Conservation (phyloP, 1,140 invertebrate genomes). For the Tyrophagus putrescentiae region DNA sequence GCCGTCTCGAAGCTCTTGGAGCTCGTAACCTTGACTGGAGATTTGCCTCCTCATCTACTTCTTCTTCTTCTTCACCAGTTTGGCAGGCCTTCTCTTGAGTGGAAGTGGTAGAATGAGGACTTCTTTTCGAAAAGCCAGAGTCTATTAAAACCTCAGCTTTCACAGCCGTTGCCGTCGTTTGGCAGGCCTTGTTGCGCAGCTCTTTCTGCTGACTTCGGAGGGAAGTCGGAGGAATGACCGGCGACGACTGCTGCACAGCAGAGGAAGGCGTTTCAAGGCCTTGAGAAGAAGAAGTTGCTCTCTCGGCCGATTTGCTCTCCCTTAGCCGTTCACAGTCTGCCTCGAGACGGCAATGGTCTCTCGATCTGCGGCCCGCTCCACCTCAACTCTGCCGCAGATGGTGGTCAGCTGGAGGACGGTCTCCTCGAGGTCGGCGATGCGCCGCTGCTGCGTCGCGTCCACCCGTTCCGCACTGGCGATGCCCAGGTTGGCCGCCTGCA, state of each 20-base stretch:
- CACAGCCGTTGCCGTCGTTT: background rate
- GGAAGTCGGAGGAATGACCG: too few relatives aligned
- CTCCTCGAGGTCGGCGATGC: slow-evolving; percentile 17
- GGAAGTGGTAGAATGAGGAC: too few relatives aligned
- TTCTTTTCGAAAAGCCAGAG: too few relatives aligned
- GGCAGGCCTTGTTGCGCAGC: background rate
- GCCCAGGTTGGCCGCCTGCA: background rate
- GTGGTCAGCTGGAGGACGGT: slow-evolving; percentile 22
- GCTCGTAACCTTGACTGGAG: too few relatives aligned
- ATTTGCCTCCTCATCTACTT: too few relatives aligned
- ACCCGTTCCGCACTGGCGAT: background rate
- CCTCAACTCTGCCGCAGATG: slow-evolving; percentile 23
- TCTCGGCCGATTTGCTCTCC: background rate
- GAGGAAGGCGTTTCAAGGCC: too few relatives aligned
- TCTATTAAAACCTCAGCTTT: too few relatives aligned
- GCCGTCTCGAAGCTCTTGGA: too few relatives aligned
- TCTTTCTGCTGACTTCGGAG: background rate
- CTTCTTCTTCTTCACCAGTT: too few relatives aligned
- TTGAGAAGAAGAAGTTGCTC: too few relatives aligned
- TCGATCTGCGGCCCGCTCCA: slow-evolving; percentile 12
- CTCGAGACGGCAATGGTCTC: background rate
- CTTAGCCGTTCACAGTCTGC: slow-evolving; percentile 7
- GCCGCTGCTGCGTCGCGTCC: slow-evolving; percentile 19
- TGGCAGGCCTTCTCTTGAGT: too few relatives aligned
- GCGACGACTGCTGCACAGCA: too few relatives aligned